Evolutionary conservation across 2,113 vertebrate species (phyloP).

Genomic region (Hippocampus comes): DNA sequence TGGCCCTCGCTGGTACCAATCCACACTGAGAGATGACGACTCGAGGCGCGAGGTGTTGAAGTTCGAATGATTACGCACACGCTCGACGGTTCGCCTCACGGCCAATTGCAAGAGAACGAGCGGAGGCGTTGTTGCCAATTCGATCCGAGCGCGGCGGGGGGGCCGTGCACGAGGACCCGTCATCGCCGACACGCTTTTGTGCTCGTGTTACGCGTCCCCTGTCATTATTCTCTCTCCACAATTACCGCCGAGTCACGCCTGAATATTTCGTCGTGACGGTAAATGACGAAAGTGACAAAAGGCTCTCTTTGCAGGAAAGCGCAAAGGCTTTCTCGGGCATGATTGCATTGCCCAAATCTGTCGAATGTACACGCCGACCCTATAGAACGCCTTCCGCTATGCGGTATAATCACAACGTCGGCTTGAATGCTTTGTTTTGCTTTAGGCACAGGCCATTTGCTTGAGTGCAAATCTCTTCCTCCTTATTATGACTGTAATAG

Average conservation of each 20-base stretch:
- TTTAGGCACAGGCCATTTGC: slow-evolving; percentile 33
- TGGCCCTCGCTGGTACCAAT: slow-evolving; percentile 24
- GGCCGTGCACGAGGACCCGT: slow-evolving; percentile 25
- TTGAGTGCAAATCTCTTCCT: slow-evolving; percentile 9
- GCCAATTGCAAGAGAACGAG: slow-evolving; percentile 20
- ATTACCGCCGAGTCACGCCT: slow-evolving; percentile 67
- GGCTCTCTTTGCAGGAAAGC: no score
- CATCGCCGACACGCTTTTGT: slow-evolving; percentile 32
- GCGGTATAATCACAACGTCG: slow-evolving; percentile 36
- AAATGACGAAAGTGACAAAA: slow-evolving; percentile 75
- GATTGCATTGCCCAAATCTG: slow-evolving; percentile 51
- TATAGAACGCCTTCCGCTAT: slow-evolving; percentile 56
- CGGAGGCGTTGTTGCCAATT: slow-evolving; percentile 13
- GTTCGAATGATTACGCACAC: slow-evolving; percentile 22
- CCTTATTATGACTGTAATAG: slow-evolving; percentile 1
- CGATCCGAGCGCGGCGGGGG: slow-evolving; percentile 6
- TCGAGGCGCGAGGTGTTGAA: slow-evolving; percentile 21
- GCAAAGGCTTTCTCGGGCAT: slow-evolving; percentile 10
- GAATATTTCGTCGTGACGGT: slow-evolving; percentile 64
- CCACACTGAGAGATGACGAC: slow-evolving; percentile 14
- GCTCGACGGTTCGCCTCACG: slow-evolving; percentile 9
- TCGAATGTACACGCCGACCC: slow-evolving; percentile 50
- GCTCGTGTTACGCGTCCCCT: slow-evolving; percentile 14
- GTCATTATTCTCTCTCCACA: slow-evolving; percentile 47
- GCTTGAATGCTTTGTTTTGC: slow-evolving; percentile 41